Conservation (phyloP, 1,140 invertebrate species). For the Scylla paramamosain region DNA sequence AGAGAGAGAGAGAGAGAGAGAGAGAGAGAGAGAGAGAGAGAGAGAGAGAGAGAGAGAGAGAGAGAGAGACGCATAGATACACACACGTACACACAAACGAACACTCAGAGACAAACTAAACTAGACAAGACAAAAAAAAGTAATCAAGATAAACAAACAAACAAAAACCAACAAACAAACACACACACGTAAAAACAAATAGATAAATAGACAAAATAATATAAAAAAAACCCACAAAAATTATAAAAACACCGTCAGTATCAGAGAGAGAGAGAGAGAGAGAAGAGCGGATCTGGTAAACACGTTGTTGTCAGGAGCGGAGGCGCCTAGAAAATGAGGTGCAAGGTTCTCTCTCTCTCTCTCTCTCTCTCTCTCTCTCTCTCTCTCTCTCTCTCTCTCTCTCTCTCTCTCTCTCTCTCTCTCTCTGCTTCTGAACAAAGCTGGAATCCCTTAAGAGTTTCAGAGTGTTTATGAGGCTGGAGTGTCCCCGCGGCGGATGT, state of each 20-base stretch:
- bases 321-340: background rate
- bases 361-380: too few relatives aligned
- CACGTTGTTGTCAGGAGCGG: background rate
- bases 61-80: constrained; percentile 29
- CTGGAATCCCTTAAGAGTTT: background rate
- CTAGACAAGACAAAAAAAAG: too few relatives aligned
- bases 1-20: background rate
- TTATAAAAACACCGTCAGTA: too few relatives aligned
- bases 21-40: too few relatives aligned
- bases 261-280: background rate
- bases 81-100: background rate
- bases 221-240: background rate
- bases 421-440: background rate
- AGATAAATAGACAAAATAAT: constrained; percentile 38
- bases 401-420: too few relatives aligned
- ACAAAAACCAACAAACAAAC: background rate
- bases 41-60: background rate
- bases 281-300: background rate
- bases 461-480: background rate
- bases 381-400: too few relatives aligned
- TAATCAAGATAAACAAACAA: too few relatives aligned
- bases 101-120: too few relatives aligned
- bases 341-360: background rate
- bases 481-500: too few relatives aligned
- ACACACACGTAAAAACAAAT: background rate